Percentiles rank a stretch among this genome's conserved stretches.
Conservation (phyloP, 2,888 invertebrate species). For the Metallyticus violacea region DNA sequence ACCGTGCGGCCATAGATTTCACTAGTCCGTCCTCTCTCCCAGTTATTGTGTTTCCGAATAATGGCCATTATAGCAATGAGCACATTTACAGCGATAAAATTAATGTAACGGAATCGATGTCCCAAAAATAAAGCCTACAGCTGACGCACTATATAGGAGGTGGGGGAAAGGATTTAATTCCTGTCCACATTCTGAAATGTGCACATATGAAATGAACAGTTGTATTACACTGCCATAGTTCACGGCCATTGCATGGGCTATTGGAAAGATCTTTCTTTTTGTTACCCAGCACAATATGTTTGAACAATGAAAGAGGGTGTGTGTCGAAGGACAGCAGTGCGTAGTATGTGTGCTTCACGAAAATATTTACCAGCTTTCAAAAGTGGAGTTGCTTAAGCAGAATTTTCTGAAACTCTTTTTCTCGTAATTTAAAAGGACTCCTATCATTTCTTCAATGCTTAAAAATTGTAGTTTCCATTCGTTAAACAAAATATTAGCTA, state of each 20-base stretch:
- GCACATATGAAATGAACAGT: neutral
- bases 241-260: neutral
- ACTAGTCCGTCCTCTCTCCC: neutral
- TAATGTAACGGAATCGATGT: neutral
- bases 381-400: neutral
- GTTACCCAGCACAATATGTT: neutral
- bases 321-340: too few relatives aligned
- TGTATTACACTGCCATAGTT: neutral
- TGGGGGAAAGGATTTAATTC: neutral
- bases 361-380: neutral
- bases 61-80: neutral
- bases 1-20: neutral
- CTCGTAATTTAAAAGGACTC: too few relatives aligned
- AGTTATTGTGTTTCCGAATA: neutral
- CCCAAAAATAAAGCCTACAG: neutral
- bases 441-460: too few relatives aligned
- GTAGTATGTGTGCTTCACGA: neutral
- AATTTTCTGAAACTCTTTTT: too few relatives aligned
- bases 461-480: too few relatives aligned
- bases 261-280: neutral
- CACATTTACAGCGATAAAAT: neutral
- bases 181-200: neutral
- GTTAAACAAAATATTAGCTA: too few relatives aligned
- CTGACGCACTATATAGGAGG: neutral
- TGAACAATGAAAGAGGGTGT: neutral